Percentiles rank a stretch among this genome's conserved stretches.
Evolutionary conservation across 1,140 invertebrate species (phyloP).

Genomic region (Spodoptera litura): DNA sequence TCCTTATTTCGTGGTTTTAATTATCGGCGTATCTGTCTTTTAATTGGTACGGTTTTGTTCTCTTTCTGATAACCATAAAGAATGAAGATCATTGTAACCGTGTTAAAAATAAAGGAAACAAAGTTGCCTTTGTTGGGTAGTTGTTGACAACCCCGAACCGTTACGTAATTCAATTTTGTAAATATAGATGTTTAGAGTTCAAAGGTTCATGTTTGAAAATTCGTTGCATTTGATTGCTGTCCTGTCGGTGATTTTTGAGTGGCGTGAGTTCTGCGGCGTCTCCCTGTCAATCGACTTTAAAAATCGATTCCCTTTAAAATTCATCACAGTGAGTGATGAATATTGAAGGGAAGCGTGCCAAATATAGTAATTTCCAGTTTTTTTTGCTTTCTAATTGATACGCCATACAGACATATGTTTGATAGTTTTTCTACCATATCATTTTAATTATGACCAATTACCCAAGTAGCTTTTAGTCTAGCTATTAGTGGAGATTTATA

Average conservation of each 20-base stretch:
- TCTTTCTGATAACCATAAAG: background rate
- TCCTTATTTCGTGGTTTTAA: conserved; percentile 39
- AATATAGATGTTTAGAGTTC: background rate
- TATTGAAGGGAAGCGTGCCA: background rate
- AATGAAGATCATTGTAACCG: background rate
- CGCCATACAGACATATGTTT: background rate
- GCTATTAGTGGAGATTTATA: too few relatives aligned
- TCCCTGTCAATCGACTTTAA: conserved; percentile 14
- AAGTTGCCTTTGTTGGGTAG: too few relatives aligned
- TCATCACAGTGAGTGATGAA: conserved; percentile 25
- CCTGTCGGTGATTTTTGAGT: conserved; percentile 12
- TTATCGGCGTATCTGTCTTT: conserved; percentile 32
- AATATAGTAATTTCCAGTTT: background rate
- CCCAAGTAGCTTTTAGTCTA: too few relatives aligned
- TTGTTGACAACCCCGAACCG: background rate
- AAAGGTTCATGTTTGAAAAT: conserved; percentile 6
- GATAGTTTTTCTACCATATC: too few relatives aligned
- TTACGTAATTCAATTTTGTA: background rate
- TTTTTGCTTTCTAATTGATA: background rate
- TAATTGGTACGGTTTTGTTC: conserved; percentile 35
- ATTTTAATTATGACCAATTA: too few relatives aligned
- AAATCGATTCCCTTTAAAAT: background rate
- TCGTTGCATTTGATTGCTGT: conserved; percentile 13
- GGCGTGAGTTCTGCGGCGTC: conserved; percentile 11
- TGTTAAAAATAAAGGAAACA: too few relatives aligned